Evolutionary conservation across 2,113 vertebrate genomes (phyloP).

Genomic region (Pachypanchax playfairii): DNA sequence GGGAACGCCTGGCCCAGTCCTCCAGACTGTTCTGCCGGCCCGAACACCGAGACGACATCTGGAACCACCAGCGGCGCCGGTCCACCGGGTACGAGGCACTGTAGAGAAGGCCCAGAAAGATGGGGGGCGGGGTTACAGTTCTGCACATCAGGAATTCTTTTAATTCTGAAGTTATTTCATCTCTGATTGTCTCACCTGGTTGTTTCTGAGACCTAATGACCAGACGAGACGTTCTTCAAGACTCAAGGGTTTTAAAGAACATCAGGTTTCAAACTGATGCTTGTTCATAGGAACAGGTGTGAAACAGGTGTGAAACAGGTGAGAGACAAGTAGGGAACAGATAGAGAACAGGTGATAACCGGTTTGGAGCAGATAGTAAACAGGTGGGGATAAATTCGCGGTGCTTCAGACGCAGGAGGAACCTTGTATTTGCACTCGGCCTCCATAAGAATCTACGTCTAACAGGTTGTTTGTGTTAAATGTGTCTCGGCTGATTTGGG

Average conservation of each 20-base stretch:
- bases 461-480: constrained; percentile 30
- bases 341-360: too few relatives aligned
- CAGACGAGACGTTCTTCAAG: too few relatives aligned
- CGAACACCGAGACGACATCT: constrained; percentile 74
- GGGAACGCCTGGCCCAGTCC: constrained; percentile 67
- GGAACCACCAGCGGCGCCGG: constrained; percentile 70
- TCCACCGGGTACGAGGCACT: constrained; percentile 61
- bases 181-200: constrained; percentile 16
- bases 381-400: too few relatives aligned
- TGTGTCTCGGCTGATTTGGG: constrained; percentile 46
- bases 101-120: background rate
- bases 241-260: too few relatives aligned
- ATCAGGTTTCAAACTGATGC: too few relatives aligned
- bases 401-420: too few relatives aligned
- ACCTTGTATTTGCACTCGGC: background rate
- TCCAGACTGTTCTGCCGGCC: constrained; percentile 73
- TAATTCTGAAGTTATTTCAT: background rate
- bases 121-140: background rate
- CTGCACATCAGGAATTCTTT: background rate
- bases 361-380: too few relatives aligned
- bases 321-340: too few relatives aligned
- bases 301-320: too few relatives aligned
- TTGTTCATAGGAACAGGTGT: too few relatives aligned
- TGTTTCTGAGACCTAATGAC: too few relatives aligned
- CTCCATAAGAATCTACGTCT: constrained; percentile 63